These are phyloP conservation scores for Aythya baeri DNA, from an alignment of 2,113 vertebrate genomes.

Conservation along the genomic window DNA sequence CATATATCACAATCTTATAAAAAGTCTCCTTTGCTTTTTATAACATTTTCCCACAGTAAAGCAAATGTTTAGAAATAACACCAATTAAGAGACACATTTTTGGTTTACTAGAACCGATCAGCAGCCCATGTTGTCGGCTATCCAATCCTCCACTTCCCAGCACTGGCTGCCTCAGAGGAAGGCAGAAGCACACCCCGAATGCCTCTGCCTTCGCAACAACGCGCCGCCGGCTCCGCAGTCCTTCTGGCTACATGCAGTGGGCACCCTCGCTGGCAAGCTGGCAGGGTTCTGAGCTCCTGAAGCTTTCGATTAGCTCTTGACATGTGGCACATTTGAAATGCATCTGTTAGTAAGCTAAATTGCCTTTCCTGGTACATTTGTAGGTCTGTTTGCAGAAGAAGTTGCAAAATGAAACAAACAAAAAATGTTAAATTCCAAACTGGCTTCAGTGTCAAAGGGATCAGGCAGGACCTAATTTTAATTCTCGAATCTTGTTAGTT, in stretches of 20 bases:
- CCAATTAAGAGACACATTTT: neutral
- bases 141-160: neutral
- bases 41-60: slow-evolving; percentile 56
- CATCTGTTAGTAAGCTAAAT: neutral
- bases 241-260: rapidly evolving
- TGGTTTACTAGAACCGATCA: neutral
- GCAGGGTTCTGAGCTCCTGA: neutral
- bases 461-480: neutral
- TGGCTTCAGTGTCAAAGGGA: neutral
- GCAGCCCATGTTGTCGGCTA: neutral
- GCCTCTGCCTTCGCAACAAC: neutral
- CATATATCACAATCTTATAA: slow-evolving; percentile 27
- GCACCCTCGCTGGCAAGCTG: rapidly evolving
- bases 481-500: neutral
- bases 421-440: neutral
- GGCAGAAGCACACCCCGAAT: neutral
- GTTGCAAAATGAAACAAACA: neutral
- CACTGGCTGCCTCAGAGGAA: neutral
- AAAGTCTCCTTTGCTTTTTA: slow-evolving; percentile 29
- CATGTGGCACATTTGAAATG: rapidly evolving
- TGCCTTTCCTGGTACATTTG: neutral
- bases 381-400: neutral
- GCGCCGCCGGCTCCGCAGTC: neutral
- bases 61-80: slow-evolving; percentile 29
- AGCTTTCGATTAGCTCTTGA: neutral